Evolutionary conservation across 2,888 invertebrate genomes (phyloP), one percentile per base, ranked within the genome.

Genomic region (Theretra japonica): DNA sequence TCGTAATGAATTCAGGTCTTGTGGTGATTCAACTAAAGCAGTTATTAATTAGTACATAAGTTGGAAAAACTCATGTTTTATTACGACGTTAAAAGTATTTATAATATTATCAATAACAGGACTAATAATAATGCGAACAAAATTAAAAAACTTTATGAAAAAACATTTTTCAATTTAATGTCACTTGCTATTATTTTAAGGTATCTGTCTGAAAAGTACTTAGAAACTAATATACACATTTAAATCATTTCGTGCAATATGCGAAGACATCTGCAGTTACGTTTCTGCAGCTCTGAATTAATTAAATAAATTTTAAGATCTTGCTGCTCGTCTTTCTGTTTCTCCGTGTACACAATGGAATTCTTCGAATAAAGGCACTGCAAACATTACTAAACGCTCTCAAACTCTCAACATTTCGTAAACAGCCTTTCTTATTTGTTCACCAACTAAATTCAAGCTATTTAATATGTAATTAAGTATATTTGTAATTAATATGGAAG

Each of bases 401-500:
- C 15, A 21, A 62, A 62, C 15, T 21, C 33, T 21, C 33, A 62
- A 21, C 21, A 28, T 53, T 53, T 53, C n/a, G 53, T n/a, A 53
- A 19, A 53, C 15, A n/a, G n/a, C n/a, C n/a, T 53, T 53, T 53
- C 17, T 53, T 53, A 53, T 53, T 53, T 53, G n/a, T 53, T 53
- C 53, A 19, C n/a, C n/a, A 53, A 53, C 17, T 53, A 53, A 53
- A 53, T 53, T 53, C 53, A 53, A n/a, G 53, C 53, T n/a, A 15
- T 53, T 53, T 59, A 59, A 28, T 28, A 6, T 11, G 7, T 28
- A 30, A 19, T 30, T 7, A 19, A 28, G 15, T 58, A 7, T 59
- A 59, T 28, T 59, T 59, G 19, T 59, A 41, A 62, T 62, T 62
- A 33, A n/a, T 62, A 33, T 62, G 33, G 11, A 62, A 62, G 62